Base-by-base conservation (phyloP, 1,140 invertebrate species). In the Hydropsyche tenuis region DNA sequence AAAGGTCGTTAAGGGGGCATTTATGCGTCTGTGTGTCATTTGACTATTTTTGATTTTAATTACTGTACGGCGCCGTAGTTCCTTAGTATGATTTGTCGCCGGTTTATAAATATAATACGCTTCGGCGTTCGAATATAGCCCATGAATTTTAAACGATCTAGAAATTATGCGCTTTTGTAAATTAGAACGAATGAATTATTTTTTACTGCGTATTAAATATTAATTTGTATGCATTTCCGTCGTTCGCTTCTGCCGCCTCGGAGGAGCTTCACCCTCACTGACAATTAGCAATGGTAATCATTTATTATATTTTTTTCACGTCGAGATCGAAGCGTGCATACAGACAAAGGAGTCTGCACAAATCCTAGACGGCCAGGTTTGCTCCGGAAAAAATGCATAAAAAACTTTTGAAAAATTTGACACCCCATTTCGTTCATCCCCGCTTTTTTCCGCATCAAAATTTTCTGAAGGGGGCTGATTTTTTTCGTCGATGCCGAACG, bases 261-360 rank as follows among this genome's bases (percentile, higher is more conserved):
- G 7, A 27, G 56, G n/a, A 60, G 23, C 20, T 60, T 63, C 27
- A 18, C 53, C 69, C 70, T 53, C 70, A 14, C 70, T 63, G 56
- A 72, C 72, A 76, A 76, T 76, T 72, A 76, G 68, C 68, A 76
- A 69, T 73, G 72, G 46, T 73, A 73, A 76, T 74, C 73, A 76
- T 73, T 76, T 72, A 74, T 74, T 60, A 62, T 46, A 65, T 72
- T 63, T 76, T 75, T 60, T 60, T 60, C 56, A 23, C 23, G 56
- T 56, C 68, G 42, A 66, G 48, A 72, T 74, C 70, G 64, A 70
- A 69, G 69, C 45, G 25, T 43, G 51, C 68, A 69, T 65, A 46
- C 42, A 62, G 25, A 51, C 68, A 70, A 56, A 70, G 68, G 30
- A 70, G 48, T 70, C 42, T n/a, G 20, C 56, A 60, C 48, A 70